Evolutionary conservation across 2,888 invertebrate genomes (phyloP), one percentile per base, ranked within the genome.

Genomic region (Tiliacea aurago): DNA sequence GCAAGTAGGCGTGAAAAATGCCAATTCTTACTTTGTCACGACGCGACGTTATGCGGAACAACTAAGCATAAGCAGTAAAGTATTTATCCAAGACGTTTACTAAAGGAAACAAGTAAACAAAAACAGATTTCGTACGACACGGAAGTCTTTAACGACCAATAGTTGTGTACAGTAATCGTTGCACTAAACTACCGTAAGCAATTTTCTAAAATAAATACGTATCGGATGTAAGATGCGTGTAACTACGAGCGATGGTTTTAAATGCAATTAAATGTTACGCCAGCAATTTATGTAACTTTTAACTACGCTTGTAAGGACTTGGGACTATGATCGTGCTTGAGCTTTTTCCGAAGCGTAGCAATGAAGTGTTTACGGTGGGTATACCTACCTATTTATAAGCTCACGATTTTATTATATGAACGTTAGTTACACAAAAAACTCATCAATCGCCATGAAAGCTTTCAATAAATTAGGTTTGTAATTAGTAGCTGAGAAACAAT

Each of bases 1-100:
- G 89, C 90, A 90, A 90, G 91, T 90, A 76, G 91, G 92, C 92
- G 93, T 94, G 91, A 92, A 93, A 80, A 90, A 93, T 92, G 88
- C 84, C 84, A 91, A 91, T 91, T 91, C 87, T 89, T 78, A 76
- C 81, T 84, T 88, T 91, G 89, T 91, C 90, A 91, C 88, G 89
- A 89, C 79, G 86, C 88, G 89, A 89, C 79, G 86, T 55, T 78
- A 75, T 51, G 67, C 78, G 82, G 82, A 81, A 86, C 71, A 65
- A 66, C 56, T 53, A 47, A 71, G 62, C 56, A 47, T 76, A 76
- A 74, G 20, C 55, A 61, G 15, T 47, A 53, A 56, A 3, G 58
- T 49, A 58, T 47, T 51, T 47, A 70, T 41, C 9, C 13, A 47
- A 70, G 61, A 63, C 18, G 28, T 58, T 79, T 67, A 49, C 20